Base-by-base conservation (phyloP, 2,113 vertebrate species). In the Bubo bubo region DNA sequence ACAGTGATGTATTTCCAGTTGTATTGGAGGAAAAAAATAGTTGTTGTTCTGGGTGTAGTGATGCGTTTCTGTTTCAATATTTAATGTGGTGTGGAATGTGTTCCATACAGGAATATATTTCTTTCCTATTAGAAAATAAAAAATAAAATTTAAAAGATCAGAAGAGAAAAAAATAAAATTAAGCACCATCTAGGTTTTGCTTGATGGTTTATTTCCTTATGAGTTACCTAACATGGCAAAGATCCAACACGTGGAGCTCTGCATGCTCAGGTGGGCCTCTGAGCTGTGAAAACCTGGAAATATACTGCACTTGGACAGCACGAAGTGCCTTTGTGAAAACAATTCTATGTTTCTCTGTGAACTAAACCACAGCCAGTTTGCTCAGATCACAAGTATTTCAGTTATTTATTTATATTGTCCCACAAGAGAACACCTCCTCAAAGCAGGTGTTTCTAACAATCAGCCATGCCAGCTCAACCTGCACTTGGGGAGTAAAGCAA, bases 351-450 rank as follows among this genome's bases (percentile, higher is more conserved):
- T 81, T 79, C 60, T 75, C 56, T 39, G 12, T 60, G 39, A 89
- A 90, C 68, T 67, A 85, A 94, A 82, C 58, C 73, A 72, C 93
- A 95, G 37, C 5, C 91, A 72, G 43, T 72, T 96, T 81, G 55
- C 43, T 95, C 86, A 77, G 32, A 56, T 93, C 59, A 79, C 35
- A 88, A 81, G 15, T 60, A 84, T 93, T 91, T 79, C 43, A 56
- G 43, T 63, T 81, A 39, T 63, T 88, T 66, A 73, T 71, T 80
- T 60, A 20, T 80, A 39, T 71, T 95, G 80, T 79, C 79, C 86
- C 75, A 72, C 60, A 84, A 74, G 56, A 86, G 20, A 50, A 64
- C 21, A 86, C 27, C 45, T 91, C 73, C 62, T 80, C 75, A 28
- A 71, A 90, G 43, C 82, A 93, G 93, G 53, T 90, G 87, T 82